A percentile compares a stretch with the other conserved stretches of the same genome.
Conservation (phyloP, 2,888 invertebrate species). For the Apamea crenata region DNA sequence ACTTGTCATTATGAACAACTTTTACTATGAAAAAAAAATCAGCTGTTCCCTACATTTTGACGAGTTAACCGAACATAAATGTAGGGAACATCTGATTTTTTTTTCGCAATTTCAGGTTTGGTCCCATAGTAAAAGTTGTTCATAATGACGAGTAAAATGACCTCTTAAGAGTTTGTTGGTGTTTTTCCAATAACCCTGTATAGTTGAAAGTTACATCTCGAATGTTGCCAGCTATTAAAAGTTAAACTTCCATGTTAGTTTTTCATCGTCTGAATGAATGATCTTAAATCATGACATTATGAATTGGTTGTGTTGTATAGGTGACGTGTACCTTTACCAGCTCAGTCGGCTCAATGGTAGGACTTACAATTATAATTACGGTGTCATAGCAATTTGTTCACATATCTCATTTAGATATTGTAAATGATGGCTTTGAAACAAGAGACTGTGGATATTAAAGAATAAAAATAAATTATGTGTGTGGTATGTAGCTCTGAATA, state of each 20-base stretch:
- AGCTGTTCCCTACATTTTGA: too few relatives aligned
- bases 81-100: too few relatives aligned
- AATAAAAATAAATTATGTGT: background rate
- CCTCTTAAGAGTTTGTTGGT: too few relatives aligned
- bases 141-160: too few relatives aligned
- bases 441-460: conserved; percentile 6
- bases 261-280: conserved; percentile 1
- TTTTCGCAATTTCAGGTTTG: too few relatives aligned
- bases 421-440: conserved; percentile 27
- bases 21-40: too few relatives aligned
- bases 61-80: too few relatives aligned
- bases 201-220: background rate
- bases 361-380: conserved; percentile 29
- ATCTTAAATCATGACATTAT: conserved; percentile 22
- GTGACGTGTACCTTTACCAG: conserved; percentile 19
- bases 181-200: too few relatives aligned
- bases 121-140: too few relatives aligned
- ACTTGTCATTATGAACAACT: too few relatives aligned
- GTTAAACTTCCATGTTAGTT: conserved; percentile 33
- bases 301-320: conserved; percentile 61
- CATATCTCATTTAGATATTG: conserved; percentile 55
- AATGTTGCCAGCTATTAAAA: conserved; percentile 41
- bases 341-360: conserved; percentile 50
- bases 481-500: background rate
- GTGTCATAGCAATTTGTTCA: conserved; percentile 40